Conservation (phyloP, 53 echinoderm and acorn worm genomes). For the Arbacia lixula region DNA sequence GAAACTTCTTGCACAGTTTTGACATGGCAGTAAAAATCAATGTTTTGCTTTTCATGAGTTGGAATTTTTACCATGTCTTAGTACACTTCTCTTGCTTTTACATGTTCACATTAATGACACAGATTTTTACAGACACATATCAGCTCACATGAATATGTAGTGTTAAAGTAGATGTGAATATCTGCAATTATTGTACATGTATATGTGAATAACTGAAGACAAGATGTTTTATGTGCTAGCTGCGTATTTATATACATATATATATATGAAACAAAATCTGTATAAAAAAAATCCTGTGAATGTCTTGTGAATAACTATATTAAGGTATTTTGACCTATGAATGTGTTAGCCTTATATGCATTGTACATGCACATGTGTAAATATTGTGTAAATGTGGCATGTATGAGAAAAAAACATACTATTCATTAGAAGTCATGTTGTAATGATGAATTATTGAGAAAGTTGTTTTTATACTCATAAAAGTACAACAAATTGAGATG, state of each 20-base stretch:
- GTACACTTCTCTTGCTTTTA: too few species aligned
- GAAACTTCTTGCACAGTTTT: too few species aligned
- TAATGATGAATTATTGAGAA: background rate
- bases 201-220: background rate
- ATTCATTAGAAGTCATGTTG: background rate
- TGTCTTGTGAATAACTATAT: constrained; percentile 9
- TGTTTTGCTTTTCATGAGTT: too few species aligned
- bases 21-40: too few species aligned
- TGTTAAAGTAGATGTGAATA: too few species aligned
- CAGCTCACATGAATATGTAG: too few species aligned
- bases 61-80: too few species aligned
- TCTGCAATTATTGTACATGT: background rate
- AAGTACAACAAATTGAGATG: constrained; percentile 39
- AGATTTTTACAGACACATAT: too few species aligned
- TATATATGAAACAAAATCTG: background rate
- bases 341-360: constrained; percentile 17
- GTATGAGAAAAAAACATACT: constrained; percentile 8
- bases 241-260: constrained; percentile 43
- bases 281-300: too few species aligned
- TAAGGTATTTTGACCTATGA: constrained; percentile 5
- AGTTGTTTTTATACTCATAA: constrained; percentile 25
- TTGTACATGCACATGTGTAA: constrained; percentile 60
- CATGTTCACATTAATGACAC: too few species aligned
- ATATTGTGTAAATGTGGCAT: constrained; percentile 50
- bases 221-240: constrained; percentile 44